Percentiles rank a stretch among this genome's conserved stretches.
Evolutionary conservation across 37 sponge, comb jelly and placozoan species (phyloP).

Genomic region (Petrosia ficiformis): DNA sequence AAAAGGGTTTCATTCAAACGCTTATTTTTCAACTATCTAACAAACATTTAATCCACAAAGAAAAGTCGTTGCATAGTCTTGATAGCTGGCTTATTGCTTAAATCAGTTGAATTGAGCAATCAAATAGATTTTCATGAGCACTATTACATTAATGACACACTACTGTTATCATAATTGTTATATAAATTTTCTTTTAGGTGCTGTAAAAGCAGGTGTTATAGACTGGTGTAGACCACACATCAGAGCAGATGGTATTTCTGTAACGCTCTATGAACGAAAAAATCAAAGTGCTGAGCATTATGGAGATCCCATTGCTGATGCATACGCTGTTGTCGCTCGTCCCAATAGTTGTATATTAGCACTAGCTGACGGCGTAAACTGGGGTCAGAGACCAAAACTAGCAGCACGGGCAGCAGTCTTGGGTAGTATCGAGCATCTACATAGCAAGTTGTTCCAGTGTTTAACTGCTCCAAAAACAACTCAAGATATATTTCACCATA

Average conservation of each 20-base stretch:
- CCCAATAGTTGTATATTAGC: constrained; percentile 63
- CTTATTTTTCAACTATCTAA: too few relatives aligned
- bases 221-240: constrained; percentile 56
- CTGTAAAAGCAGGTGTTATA: constrained; percentile 40
- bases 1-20: too few relatives aligned
- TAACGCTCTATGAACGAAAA: constrained; percentile 75
- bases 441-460: constrained; percentile 43
- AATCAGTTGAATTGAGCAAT: too few relatives aligned
- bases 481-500: constrained; percentile 56
- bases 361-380: constrained; percentile 78
- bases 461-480: constrained; percentile 3
- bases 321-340: constrained; percentile 48
- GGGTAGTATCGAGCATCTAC: constrained; percentile 60
- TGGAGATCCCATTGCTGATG: constrained; percentile 91
- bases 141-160: too few relatives aligned
- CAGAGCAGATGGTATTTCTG: constrained; percentile 58
- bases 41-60: too few relatives aligned
- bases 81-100: too few relatives aligned
- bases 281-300: constrained; percentile 25
- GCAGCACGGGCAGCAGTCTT: constrained; percentile 80
- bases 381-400: constrained; percentile 77
- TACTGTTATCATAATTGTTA: background rate
- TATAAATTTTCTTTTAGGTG: background rate
- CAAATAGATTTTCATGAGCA: too few relatives aligned
- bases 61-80: too few relatives aligned